Conservation (phyloP, 2,113 vertebrate species). For the Gadus chalcogrammus region DNA sequence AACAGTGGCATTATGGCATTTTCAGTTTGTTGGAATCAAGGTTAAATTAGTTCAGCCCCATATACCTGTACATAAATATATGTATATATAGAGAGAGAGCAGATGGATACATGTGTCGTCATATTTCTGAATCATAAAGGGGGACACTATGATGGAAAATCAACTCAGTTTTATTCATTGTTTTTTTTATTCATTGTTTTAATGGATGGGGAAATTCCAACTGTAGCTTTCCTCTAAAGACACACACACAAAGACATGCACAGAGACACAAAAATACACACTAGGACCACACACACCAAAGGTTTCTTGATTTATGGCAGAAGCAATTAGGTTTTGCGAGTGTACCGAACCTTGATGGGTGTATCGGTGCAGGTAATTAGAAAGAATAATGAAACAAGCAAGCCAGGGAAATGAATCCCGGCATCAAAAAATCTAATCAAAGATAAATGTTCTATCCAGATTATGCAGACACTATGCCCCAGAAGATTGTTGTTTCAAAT, state of each 20-base stretch:
- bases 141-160: constrained; percentile 19
- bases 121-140: neutral
- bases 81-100: too few species aligned
- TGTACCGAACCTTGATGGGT: constrained; percentile 55
- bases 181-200: constrained; percentile 41
- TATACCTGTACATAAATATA: too few species aligned
- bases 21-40: too few species aligned
- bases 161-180: constrained; percentile 21
- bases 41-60: too few species aligned
- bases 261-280: constrained; percentile 1
- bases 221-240: constrained; percentile 23
- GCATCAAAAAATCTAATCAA: constrained; percentile 70
- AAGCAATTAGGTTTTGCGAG: constrained; percentile 67
- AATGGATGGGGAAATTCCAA: constrained; percentile 46
- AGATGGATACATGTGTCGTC: constrained; percentile 31
- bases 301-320: constrained; percentile 68
- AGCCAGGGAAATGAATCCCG: constrained; percentile 62
- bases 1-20: too few species aligned
- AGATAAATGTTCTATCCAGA: constrained; percentile 68
- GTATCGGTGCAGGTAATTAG: constrained; percentile 70
- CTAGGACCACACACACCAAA: constrained; percentile 30
- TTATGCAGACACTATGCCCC: constrained; percentile 55
- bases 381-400: constrained; percentile 71
- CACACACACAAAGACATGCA: neutral
- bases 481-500: constrained; percentile 68